Base-by-base conservation (phyloP, 2,797 vertebrate genomes). In the Bovichtus diacanthus region DNA sequence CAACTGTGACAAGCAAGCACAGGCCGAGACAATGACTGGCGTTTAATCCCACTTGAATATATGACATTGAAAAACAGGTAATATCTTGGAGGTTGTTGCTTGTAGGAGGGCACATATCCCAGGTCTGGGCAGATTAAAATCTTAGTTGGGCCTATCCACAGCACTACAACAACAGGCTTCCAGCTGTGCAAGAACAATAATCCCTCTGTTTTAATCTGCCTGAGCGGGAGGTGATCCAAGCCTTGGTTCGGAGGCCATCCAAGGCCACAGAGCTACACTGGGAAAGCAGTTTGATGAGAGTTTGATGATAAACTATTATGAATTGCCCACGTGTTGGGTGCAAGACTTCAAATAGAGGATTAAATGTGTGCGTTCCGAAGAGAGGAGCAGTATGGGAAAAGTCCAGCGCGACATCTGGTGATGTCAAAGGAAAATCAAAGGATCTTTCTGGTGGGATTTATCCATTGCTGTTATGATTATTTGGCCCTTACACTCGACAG, bases 101-200 rank as follows among this genome's bases (percentile, higher is more conserved):
- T 34, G 31, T 41, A 47, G 39, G 7, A 54, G 38, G 21, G 31
- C 18, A 58, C 6, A 9, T 75, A 63, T 78, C 49, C 59, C 70
- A 53, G 50, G 72, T 69, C 58, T 49, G 51, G 8, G 2, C 55
- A 80, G 89, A 93, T 94, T 89, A 91, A 77, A 84, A 68, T 86
- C 62, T 81, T 78, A 80, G 54, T 71, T 43, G 80, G 62, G 59
- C 50, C 80, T 61, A 61, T 87, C 67, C 54, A 46, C 70, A 15
- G 49, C 47, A 3, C 44, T 18, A 61, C 56, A 43, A 60, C 78
- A 82, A 82, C 87, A 59, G 29, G 68, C 51, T 10, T 87, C 84
- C 93, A 90, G 89, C 82, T 90, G 87, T 85, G 86, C 60, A 67
- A 51, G 54, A 80, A 86, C 64, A 80, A 80, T 92, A 93, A 93